Evolutionary conservation across 2,797 vertebrate genomes (phyloP).

Genomic region (Argyrosomus regius): DNA sequence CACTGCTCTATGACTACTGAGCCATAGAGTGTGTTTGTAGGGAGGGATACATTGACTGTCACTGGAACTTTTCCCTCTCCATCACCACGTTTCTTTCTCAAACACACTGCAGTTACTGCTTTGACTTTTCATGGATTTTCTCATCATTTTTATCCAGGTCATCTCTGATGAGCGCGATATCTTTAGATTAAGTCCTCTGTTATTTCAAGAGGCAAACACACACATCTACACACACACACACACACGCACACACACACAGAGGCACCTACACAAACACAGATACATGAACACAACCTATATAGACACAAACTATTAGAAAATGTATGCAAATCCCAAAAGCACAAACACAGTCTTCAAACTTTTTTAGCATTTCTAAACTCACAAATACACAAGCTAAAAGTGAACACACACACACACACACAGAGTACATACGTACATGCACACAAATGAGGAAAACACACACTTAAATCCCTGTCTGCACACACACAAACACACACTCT

Average conservation of each 20-base stretch:
- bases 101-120: neutral
- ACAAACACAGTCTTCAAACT: neutral
- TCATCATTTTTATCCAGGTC: conserved; percentile 47
- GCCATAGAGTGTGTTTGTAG: neutral
- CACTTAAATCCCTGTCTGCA: neutral
- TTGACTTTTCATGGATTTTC: conserved; percentile 10
- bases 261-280: neutral
- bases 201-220: neutral
- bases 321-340: conserved; percentile 38
- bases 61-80: neutral
- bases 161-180: conserved; percentile 51
- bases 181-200: conserved; percentile 26
- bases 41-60: neutral
- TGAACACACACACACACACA: neutral
- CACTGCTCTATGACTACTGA: neutral
- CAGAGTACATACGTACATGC: neutral
- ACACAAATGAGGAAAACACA: conserved; percentile 5
- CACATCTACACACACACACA: neutral
- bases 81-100: neutral
- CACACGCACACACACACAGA: conserved; percentile 1
- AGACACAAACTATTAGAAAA: conserved; percentile 5
- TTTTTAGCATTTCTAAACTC: neutral
- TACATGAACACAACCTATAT: conserved; percentile 7
- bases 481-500: conserved; percentile 12
- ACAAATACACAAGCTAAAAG: neutral